Evolutionary conservation across 1,140 invertebrate genomes (phyloP).

Genomic region (Gerris buenoi): DNA sequence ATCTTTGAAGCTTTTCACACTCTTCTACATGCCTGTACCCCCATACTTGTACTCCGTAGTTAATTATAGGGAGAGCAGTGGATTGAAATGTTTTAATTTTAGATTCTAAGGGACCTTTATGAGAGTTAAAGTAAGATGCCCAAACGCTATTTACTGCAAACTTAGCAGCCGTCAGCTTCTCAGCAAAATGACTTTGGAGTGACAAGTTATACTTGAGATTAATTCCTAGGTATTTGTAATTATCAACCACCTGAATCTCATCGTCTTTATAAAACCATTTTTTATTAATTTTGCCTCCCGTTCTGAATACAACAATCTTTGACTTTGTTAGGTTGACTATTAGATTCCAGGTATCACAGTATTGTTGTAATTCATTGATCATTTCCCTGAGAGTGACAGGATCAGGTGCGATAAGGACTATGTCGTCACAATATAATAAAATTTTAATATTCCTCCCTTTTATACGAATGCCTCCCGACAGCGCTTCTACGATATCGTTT

Average conservation of each 20-base stretch:
- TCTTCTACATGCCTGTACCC: background rate
- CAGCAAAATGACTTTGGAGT: background rate
- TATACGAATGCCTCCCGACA: background rate
- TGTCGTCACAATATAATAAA: constrained; percentile 10
- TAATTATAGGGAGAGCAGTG: background rate
- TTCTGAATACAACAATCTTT: background rate
- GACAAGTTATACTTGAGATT: background rate
- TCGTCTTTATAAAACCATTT: background rate
- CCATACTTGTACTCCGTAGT: background rate
- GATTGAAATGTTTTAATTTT: background rate
- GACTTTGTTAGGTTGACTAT: background rate
- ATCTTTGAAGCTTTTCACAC: background rate
- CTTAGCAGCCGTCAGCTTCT: background rate
- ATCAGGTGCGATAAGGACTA: constrained; percentile 4
- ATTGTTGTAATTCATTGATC: constrained; percentile 10
- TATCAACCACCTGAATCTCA: background rate
- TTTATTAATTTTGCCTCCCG: background rate
- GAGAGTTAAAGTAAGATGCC: background rate
- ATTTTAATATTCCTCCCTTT: constrained; percentile 1
- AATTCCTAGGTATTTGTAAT: background rate
- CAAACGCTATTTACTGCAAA: background rate
- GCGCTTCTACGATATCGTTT: constrained; percentile 6
- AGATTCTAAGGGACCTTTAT: background rate
- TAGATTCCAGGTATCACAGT: constrained; percentile 9
- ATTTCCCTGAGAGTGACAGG: background rate